These are phyloP conservation scores for Rutilus rutilus DNA, from an alignment of 2,113 vertebrate species.

Conservation along the genomic window DNA sequence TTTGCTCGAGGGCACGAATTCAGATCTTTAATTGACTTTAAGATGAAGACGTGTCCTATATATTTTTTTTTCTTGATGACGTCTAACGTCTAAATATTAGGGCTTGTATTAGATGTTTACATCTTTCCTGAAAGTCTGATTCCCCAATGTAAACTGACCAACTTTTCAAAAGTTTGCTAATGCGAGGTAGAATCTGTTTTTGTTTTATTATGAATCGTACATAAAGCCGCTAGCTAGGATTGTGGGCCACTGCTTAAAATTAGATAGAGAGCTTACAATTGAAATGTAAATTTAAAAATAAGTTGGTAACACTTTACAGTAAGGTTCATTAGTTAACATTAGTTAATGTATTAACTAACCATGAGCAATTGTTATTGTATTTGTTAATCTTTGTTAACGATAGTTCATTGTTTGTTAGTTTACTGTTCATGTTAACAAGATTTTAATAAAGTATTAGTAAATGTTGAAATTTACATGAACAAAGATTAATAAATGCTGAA, in stretches of 20 bases:
- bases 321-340: too few species aligned
- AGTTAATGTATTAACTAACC: too few species aligned
- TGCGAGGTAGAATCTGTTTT: background rate
- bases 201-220: background rate
- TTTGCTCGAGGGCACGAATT: conserved; percentile 90
- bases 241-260: background rate
- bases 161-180: conserved; percentile 30
- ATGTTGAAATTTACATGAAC: too few species aligned
- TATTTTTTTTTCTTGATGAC: conserved; percentile 74
- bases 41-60: conserved; percentile 93
- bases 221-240: background rate
- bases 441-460: too few species aligned
- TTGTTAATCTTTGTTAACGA: too few species aligned
- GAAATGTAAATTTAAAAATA: background rate
- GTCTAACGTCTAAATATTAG: conserved; percentile 60
- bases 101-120: conserved; percentile 67
- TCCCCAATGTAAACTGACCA: background rate
- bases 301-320: background rate
- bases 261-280: background rate
- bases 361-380: too few species aligned
- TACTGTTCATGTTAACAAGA: too few species aligned
- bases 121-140: conserved; percentile 16
- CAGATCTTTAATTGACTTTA: conserved; percentile 97
- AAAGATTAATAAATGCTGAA: too few species aligned
- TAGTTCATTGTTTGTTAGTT: too few species aligned